Conservation (phyloP, 2,113 vertebrate genomes). For the Podarcis cretensis region DNA sequence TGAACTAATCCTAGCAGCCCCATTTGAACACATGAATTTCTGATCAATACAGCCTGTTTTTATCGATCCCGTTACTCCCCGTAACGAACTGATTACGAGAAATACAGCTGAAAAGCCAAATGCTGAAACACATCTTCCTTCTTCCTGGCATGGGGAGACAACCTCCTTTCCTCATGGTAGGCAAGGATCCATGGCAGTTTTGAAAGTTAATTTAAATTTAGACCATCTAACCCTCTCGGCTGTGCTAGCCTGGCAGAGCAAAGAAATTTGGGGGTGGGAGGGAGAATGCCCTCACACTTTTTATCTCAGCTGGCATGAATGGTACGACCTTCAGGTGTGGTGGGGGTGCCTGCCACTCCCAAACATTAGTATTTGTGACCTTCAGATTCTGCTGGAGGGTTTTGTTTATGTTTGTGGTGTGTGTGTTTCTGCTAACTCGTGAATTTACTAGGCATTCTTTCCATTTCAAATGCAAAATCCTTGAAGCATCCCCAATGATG, state of each 20-base stretch:
- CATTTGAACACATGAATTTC: neutral
- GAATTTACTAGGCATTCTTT: neutral
- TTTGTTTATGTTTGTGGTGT: too few relatives aligned
- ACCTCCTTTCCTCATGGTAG: too few relatives aligned
- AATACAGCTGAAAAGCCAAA: neutral
- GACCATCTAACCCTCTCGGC: neutral
- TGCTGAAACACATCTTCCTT: accelerated
- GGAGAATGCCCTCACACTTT: neutral
- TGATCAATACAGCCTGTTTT: constrained; percentile 27
- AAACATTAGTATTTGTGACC: neutral
- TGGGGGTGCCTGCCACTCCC: neutral
- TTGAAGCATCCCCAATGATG: neutral
- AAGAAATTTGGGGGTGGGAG: neutral
- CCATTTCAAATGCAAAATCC: neutral
- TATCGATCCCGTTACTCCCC: neutral
- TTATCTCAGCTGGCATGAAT: neutral
- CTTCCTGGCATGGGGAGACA: neutral
- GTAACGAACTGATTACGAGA: constrained; percentile 15
- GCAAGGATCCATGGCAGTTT: neutral
- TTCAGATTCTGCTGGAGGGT: neutral
- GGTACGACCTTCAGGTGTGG: neutral
- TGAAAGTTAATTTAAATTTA: neutral
- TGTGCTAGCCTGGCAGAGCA: neutral
- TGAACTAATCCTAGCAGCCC: neutral
- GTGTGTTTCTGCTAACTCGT: neutral